A percentile compares a stretch with the other conserved stretches of the same genome.
Conservation (phyloP, 2,113 vertebrate species). For the Baryphthengus martii region DNA sequence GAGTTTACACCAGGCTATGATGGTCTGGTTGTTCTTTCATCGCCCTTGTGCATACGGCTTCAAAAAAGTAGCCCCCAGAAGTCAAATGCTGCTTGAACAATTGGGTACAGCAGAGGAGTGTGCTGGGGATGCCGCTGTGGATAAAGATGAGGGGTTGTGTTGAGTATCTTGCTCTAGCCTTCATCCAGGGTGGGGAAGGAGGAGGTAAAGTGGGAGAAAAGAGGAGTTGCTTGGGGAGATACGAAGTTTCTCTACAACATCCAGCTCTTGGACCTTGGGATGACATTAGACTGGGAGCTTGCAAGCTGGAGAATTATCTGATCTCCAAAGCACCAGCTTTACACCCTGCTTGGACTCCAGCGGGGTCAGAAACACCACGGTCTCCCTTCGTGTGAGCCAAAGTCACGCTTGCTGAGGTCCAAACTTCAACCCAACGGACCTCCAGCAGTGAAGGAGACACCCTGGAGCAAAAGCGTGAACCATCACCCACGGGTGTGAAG, state of each 20-base stretch:
- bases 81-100: background rate
- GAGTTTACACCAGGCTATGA: background rate
- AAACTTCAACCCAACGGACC: background rate
- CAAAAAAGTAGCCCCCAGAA: background rate
- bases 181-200: background rate
- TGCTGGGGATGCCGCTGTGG: background rate
- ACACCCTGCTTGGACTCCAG: background rate
- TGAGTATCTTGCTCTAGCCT: background rate
- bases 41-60: background rate
- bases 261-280: background rate
- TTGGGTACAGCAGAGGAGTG: background rate
- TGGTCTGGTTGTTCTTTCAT: background rate
- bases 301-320: background rate
- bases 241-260: background rate
- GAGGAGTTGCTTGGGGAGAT: background rate
- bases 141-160: background rate
- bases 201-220: background rate
- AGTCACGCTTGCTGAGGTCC: background rate
- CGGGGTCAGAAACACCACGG: fast-evolving
- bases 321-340: background rate
- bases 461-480: background rate
- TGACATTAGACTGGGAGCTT: background rate
- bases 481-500: fast-evolving
- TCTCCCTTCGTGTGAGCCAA: background rate
- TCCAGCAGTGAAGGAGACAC: background rate